A percentile compares a stretch with the other conserved stretches of the same genome.
These are phyloP conservation scores for Empidonax traillii DNA, from an alignment of 2,113 vertebrate genomes.

Conservation along the genomic window DNA sequence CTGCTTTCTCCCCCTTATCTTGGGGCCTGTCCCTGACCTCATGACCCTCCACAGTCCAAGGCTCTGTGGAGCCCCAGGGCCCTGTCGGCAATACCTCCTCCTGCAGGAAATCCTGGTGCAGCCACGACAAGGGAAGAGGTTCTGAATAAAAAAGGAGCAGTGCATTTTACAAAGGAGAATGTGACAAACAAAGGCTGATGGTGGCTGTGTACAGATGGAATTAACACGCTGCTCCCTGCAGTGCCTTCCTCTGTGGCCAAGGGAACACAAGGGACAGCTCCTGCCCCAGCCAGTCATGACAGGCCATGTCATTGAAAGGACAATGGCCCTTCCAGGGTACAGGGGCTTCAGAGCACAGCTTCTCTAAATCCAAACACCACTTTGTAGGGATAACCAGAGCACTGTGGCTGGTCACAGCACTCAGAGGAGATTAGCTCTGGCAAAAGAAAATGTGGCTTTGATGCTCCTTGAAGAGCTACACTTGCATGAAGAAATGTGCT, in stretches of 20 bases:
- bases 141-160: not conserved
- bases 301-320: not conserved
- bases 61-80: fast-evolving
- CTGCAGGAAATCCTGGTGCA: not conserved
- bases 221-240: not conserved
- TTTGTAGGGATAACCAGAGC: not conserved
- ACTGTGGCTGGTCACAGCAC: not conserved
- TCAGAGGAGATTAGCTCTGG: not conserved
- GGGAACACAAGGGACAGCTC: not conserved
- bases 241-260: not conserved
- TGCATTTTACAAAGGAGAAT: not conserved
- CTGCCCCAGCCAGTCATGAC: not conserved
- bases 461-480: not conserved
- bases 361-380: not conserved
- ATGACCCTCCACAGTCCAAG: not conserved
- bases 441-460: not conserved
- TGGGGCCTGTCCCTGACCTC: not conserved
- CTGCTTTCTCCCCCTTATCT: not conserved
- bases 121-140: not conserved
- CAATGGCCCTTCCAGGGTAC: not conserved
- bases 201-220: not conserved
- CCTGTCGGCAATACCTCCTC: not conserved
- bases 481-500: not conserved
- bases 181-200: not conserved
- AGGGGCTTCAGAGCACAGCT: not conserved